Evolutionary conservation across 2,113 vertebrate species (phyloP).

Genomic region (Alectura lathami): DNA sequence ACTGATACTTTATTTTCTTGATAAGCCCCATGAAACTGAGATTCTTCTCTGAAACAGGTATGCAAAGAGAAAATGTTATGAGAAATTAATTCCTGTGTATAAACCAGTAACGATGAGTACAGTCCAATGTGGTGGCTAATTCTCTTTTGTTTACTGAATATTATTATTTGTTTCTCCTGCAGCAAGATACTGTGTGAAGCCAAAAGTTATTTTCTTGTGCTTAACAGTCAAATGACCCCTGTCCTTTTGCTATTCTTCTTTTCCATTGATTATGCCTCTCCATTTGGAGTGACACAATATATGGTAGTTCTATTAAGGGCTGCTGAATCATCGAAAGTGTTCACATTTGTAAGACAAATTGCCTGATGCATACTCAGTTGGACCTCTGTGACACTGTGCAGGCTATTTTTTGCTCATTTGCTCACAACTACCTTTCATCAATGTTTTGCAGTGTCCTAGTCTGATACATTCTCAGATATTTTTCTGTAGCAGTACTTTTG

Average conservation of each 20-base stretch:
- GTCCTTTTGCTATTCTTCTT: neutral
- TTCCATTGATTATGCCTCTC: neutral
- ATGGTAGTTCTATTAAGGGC: neutral
- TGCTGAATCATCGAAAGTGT: neutral
- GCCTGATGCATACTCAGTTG: neutral
- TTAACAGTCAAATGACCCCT: neutral
- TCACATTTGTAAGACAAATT: neutral
- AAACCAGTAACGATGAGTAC: neutral
- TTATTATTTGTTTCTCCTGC: rapidly evolving
- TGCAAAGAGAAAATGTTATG: neutral
- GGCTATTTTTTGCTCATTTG: neutral
- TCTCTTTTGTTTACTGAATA: neutral
- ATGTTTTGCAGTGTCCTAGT: neutral
- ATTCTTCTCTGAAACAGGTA: neutral
- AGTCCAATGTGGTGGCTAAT: neutral
- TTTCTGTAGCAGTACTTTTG: neutral
- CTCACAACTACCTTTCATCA: neutral
- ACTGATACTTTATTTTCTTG: neutral
- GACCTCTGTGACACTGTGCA: neutral
- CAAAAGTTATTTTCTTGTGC: neutral
- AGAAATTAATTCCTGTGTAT: neutral
- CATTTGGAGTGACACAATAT: neutral
- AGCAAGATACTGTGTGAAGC: neutral
- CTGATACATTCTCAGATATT: neutral
- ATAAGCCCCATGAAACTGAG: neutral